phyloP scores from a whole-genome alignment of 2,888 invertebrate species.

The Catotricha subobsoleta region DNA sequence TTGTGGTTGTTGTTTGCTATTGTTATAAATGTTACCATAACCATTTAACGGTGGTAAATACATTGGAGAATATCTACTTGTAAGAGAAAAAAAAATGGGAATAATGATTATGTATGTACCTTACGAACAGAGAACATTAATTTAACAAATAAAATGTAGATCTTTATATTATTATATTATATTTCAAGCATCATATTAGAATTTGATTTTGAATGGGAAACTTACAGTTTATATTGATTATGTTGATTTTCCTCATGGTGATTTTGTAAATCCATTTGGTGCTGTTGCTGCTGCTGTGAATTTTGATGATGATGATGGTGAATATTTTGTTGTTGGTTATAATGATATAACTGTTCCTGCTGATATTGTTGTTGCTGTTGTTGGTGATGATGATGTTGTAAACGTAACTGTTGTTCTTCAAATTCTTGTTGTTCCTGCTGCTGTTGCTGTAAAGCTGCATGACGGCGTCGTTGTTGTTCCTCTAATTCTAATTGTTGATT shows the following conservation, averaged over 20 bases:
- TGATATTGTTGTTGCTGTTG: conserved; percentile 17
- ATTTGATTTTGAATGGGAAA: conserved; percentile 9
- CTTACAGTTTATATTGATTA: conserved; percentile 4
- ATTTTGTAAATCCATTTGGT: conserved; percentile 18
- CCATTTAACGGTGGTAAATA: neutral
- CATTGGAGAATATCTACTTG: conserved; percentile 2
- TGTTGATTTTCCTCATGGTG: conserved; percentile 1
- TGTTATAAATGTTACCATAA: neutral
- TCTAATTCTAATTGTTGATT: neutral
- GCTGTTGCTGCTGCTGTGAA: conserved; percentile 20
- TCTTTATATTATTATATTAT: neutral
- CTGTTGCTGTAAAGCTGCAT: too few relatives aligned
- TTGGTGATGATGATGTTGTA: neutral
- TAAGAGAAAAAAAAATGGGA: too few relatives aligned
- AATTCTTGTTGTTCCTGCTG: neutral
- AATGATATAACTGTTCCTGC: conserved; percentile 17
- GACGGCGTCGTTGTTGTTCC: too few relatives aligned
- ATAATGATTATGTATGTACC: too few relatives aligned
- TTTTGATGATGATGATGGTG: conserved; percentile 17
- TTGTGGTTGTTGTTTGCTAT: conserved; percentile 1
- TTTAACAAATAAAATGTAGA: neutral
- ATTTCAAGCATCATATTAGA: neutral
- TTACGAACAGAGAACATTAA: neutral
- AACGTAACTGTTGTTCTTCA: neutral
- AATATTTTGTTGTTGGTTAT: conserved; percentile 16